These are phyloP conservation scores for Chalcosyrphus nemorum DNA, from an alignment of 2,888 invertebrate genomes.

Conservation along the genomic window DNA sequence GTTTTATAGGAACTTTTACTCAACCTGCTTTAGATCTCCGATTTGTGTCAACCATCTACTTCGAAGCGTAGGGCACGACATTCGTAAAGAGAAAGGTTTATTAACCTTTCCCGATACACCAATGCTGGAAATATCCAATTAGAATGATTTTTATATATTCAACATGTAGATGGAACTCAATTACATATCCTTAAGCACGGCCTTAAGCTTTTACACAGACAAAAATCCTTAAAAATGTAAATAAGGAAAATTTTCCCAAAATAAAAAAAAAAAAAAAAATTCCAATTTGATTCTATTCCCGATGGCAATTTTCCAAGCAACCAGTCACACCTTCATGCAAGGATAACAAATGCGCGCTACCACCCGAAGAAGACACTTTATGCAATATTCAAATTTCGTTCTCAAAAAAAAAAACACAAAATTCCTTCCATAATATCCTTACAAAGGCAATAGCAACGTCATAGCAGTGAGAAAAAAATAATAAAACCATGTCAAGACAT, in stretches of 20 bases:
- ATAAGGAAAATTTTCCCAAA: not conserved
- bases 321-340: slow-evolving; percentile 35
- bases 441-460: slow-evolving; percentile 1
- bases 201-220: not conserved
- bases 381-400: slow-evolving; percentile 62
- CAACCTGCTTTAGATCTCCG: too few species aligned
- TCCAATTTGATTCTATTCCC: slow-evolving; percentile 59
- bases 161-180: not conserved
- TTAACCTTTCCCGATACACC: too few species aligned
- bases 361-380: slow-evolving; percentile 1
- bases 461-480: slow-evolving; percentile 2
- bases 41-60: too few species aligned
- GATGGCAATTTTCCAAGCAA: slow-evolving; percentile 48
- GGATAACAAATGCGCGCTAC: slow-evolving; percentile 20
- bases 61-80: too few species aligned
- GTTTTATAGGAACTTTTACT: too few species aligned
- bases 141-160: not conserved
- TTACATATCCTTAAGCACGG: not conserved
- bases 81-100: too few species aligned
- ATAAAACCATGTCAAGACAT: slow-evolving; percentile 58
- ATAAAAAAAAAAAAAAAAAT: slow-evolving; percentile 13
- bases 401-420: too few species aligned
- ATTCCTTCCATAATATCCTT: slow-evolving; percentile 34
- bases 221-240: not conserved
- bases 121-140: not conserved